Base-by-base conservation (phyloP, 1,140 invertebrate genomes). In the Saccostrea cuccullata region DNA sequence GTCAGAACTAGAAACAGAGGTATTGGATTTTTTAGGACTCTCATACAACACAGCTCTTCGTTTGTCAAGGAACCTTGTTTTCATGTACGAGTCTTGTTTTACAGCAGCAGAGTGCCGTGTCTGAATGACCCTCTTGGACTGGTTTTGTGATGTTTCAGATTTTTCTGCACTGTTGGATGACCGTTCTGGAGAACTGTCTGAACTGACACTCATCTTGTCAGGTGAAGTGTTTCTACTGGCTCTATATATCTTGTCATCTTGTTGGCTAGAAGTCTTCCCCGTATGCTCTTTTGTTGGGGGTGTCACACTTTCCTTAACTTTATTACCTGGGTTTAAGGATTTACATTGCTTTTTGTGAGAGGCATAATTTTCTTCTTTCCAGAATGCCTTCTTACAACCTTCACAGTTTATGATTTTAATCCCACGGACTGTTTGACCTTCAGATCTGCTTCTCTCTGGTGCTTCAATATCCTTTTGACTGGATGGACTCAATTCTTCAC, bases 301-400 rank as follows among this genome's bases (percentile, higher is more conserved):
- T 84, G 36, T n/a, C 12, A 84, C 47, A 84, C 40, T 56, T 56
- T 56, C 55, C 15, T 36, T 23, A 77, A 36, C 3, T 12, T 77
- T 30, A 77, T 13, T 15, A 23, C 56, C 58, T 36, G 73, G 56
- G 20, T 73, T 36, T n/a, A 87, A 13, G 17, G 23, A 20, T 60
- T 82, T 87, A 73, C 90, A 90, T 13, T 88, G 84, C 47, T 88
- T 88, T 15, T 23, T 58, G 55, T 90, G 90, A 15, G 86, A 77
- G 9, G 55, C 77, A 55, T 87, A 90, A 67, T 83, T 91, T 11
- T 70, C 70, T 23, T 89, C 87, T 87, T 91, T 91, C 90, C 90
- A 90, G 40, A 89, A 92, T 12, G 90, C 89, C 36, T 89, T 90
- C 17, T 73, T 67, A 88, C 91, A 92, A 60, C 88, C 89, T 15